Evolutionary conservation across 2,888 invertebrate genomes (phyloP).

Genomic region (Mesochorus sp.): DNA sequence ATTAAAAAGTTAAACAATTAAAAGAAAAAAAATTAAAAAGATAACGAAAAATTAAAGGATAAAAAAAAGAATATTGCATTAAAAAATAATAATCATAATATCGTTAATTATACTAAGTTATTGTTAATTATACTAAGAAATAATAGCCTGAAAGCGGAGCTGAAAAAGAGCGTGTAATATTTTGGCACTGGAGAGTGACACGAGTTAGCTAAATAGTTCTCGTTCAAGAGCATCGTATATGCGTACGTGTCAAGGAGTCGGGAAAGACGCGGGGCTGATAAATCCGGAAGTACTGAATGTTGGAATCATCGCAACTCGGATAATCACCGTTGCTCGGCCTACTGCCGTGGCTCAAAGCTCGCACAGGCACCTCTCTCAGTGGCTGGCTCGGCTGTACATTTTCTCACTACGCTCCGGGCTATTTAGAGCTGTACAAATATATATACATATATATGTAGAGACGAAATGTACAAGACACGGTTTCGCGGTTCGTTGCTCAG

Average conservation of each 20-base stretch:
- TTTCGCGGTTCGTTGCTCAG: conserved; percentile 56
- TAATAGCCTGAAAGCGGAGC: neutral
- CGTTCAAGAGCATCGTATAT: conserved; percentile 8
- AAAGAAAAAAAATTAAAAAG: no score
- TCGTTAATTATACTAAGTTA: no score
- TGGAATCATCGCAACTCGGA: conserved; percentile 59
- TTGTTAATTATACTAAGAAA: neutral
- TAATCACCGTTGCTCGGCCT: conserved; percentile 67
- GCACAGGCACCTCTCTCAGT: conserved; percentile 22
- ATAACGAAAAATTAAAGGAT: no score
- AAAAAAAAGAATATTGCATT: no score
- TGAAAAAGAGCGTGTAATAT: neutral
- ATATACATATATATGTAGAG: conserved; percentile 3
- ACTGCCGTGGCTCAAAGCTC: conserved; percentile 54
- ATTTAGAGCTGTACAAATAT: neutral
- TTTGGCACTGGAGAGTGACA: neutral
- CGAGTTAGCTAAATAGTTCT: neutral
- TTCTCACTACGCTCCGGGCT: conserved; percentile 25
- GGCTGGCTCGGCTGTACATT: conserved; percentile 16
- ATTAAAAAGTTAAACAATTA: no score
- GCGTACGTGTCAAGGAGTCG: conserved; percentile 28
- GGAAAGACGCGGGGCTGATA: conserved; percentile 32
- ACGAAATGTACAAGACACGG: conserved; percentile 50
- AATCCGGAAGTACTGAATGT: conserved; percentile 62
- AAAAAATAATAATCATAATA: no score